phyloP scores from a whole-genome alignment of 2,888 invertebrate species.

The Melipona beecheii region DNA sequence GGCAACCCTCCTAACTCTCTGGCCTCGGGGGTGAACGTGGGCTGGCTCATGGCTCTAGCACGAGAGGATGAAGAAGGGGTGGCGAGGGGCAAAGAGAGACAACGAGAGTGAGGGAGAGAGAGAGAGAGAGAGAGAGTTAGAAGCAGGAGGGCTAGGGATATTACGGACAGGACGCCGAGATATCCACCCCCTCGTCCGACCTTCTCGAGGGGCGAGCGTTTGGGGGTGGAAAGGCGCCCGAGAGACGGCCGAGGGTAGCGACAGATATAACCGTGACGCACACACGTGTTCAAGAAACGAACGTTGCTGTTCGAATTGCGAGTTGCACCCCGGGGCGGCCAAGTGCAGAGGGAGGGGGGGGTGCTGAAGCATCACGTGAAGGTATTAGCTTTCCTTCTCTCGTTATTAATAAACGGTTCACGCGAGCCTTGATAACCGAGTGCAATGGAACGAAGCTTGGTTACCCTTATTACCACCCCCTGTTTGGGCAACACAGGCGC shows the following conservation, averaged over 20 bases:
- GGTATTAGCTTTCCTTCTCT: conserved; percentile 60
- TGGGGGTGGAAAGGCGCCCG: conserved; percentile 77
- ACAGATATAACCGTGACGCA: conserved; percentile 79
- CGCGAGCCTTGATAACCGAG: conserved; percentile 64
- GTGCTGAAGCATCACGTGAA: conserved; percentile 1
- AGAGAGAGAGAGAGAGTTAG: conserved; percentile 49
- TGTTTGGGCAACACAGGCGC: conserved; percentile 43
- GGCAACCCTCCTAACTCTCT: conserved; percentile 81
- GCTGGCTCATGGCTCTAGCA: conserved; percentile 69
- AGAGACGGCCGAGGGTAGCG: conserved; percentile 79
- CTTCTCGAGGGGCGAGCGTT: conserved; percentile 71
- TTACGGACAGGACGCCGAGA: conserved; percentile 83
- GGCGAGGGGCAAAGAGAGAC: conserved; percentile 37
- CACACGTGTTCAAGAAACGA: conserved; percentile 75
- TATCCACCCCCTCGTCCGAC: conserved; percentile 78
- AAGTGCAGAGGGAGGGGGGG: neutral
- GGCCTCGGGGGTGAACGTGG: conserved; percentile 74
- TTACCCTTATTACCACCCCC: conserved; percentile 64
- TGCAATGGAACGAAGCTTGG: conserved; percentile 59
- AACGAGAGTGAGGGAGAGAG: conserved; percentile 50
- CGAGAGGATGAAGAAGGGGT: conserved; percentile 42
- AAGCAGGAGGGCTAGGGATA: conserved; percentile 79
- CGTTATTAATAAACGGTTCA: conserved; percentile 71
- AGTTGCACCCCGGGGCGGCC: conserved; percentile 31
- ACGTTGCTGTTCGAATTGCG: conserved; percentile 67